Conservation (phyloP, 2,113 vertebrate species). For the Tupaia chinensis region DNA sequence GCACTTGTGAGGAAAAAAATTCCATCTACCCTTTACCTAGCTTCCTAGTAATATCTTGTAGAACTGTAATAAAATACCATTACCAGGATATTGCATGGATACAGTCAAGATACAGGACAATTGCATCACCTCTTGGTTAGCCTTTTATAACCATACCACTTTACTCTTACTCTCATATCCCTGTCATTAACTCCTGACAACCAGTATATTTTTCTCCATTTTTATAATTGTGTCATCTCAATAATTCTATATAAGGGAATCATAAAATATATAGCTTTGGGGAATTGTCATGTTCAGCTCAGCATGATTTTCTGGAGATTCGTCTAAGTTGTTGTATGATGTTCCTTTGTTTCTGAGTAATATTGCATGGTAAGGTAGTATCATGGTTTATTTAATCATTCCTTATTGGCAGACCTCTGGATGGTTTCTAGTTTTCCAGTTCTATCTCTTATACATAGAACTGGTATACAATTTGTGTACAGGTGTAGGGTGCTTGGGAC, state of each 20-base stretch:
- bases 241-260: background rate
- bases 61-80: background rate
- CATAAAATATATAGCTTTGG: background rate
- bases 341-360: background rate
- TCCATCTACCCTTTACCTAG: background rate
- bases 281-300: background rate
- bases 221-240: background rate
- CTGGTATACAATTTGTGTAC: background rate
- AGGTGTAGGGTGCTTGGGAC: background rate
- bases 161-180: background rate
- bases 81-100: background rate
- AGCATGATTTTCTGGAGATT: background rate
- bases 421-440: background rate
- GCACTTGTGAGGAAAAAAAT: background rate
- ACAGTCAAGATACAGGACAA: background rate
- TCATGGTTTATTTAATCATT: background rate
- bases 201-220: background rate
- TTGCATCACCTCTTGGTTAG: background rate
- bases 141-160: background rate
- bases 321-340: background rate
- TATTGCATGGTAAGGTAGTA: too few relatives aligned
- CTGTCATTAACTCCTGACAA: background rate
- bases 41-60: background rate
- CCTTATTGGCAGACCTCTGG: background rate
- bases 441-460: background rate